These are phyloP conservation scores for Loxodonta africana DNA, from an alignment of 2,113 vertebrate species.

Conservation along the genomic window DNA sequence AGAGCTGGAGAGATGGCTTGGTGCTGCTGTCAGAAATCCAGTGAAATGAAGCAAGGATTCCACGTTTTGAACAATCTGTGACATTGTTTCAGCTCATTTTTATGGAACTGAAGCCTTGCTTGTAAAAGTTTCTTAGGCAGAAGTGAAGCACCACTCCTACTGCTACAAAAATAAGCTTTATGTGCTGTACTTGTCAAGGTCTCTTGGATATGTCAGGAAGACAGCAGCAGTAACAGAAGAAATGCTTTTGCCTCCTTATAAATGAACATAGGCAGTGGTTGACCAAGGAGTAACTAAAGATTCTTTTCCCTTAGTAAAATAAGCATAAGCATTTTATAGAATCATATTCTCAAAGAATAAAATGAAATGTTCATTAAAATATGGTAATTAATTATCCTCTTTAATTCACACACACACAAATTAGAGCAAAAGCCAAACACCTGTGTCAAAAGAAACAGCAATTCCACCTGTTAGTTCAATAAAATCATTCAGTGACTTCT, in stretches of 20 bases:
- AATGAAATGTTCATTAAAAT: constrained; percentile 1
- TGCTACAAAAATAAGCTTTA: constrained; percentile 64
- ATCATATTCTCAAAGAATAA: not conserved
- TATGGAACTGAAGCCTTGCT: constrained; percentile 48
- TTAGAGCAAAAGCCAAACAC: not conserved
- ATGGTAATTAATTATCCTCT: constrained; percentile 1
- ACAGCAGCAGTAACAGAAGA: not conserved
- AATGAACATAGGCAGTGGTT: not conserved
- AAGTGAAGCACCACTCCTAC: constrained; percentile 13
- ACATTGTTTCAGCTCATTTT: constrained; percentile 71
- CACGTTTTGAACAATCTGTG: constrained; percentile 49
- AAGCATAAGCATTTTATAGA: not conserved
- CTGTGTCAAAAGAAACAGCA: not conserved
- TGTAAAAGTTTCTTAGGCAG: constrained; percentile 41
- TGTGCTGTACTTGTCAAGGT: constrained; percentile 62
- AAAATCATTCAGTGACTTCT: not conserved
- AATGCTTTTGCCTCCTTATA: not conserved
- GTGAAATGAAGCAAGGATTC: constrained; percentile 65
- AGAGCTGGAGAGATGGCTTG: constrained; percentile 25
- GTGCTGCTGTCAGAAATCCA: constrained; percentile 54
- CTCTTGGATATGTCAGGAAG: constrained; percentile 59
- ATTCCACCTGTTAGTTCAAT: constrained; percentile 14
- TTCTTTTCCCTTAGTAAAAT: constrained; percentile 29
- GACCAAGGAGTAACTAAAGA: constrained; percentile 20
- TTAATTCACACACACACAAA: constrained; percentile 23